phyloP scores from a whole-genome alignment of 1,140 invertebrate species.

The Helicorthomorpha holstii region DNA sequence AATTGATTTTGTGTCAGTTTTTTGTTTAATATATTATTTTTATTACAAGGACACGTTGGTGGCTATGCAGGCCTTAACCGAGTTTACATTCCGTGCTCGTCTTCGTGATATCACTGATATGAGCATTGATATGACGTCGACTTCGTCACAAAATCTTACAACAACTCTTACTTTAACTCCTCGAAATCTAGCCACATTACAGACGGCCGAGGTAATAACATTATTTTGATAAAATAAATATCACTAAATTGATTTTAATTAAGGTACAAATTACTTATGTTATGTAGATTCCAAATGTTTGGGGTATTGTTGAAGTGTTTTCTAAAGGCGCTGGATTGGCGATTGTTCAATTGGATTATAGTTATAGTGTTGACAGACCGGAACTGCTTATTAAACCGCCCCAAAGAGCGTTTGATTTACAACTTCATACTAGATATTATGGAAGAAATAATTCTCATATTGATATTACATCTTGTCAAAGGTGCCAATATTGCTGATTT shows the following conservation, averaged over 20 bases:
- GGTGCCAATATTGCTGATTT: slow-evolving; percentile 27
- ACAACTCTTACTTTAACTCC: slow-evolving; percentile 18
- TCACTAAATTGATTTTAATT: slow-evolving; percentile 6
- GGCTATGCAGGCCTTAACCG: slow-evolving; percentile 38
- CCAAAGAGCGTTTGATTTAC: slow-evolving; percentile 51
- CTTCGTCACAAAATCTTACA: slow-evolving; percentile 18
- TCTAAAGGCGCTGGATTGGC: slow-evolving; percentile 37
- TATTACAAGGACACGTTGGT: slow-evolving; percentile 35
- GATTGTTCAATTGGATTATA: slow-evolving; percentile 34
- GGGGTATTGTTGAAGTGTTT: slow-evolving; percentile 34
- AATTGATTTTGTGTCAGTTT: too few species aligned
- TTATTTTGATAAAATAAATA: background rate
- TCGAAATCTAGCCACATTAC: slow-evolving; percentile 15
- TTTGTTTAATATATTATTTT: background rate
- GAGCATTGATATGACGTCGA: slow-evolving; percentile 27
- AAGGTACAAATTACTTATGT: background rate
- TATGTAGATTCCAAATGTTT: slow-evolving; percentile 31
- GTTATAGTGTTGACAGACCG: slow-evolving; percentile 37
- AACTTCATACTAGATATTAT: slow-evolving; percentile 52
- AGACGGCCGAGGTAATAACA: slow-evolving; percentile 14
- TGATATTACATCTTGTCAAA: slow-evolving; percentile 59
- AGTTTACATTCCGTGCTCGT: slow-evolving; percentile 36
- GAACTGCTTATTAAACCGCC: slow-evolving; percentile 72
- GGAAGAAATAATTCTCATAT: slow-evolving; percentile 90
- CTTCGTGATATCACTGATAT: slow-evolving; percentile 40